These are phyloP conservation scores for Aleiodes alternator DNA, from an alignment of 2,888 invertebrate genomes.

Conservation along the genomic window DNA sequence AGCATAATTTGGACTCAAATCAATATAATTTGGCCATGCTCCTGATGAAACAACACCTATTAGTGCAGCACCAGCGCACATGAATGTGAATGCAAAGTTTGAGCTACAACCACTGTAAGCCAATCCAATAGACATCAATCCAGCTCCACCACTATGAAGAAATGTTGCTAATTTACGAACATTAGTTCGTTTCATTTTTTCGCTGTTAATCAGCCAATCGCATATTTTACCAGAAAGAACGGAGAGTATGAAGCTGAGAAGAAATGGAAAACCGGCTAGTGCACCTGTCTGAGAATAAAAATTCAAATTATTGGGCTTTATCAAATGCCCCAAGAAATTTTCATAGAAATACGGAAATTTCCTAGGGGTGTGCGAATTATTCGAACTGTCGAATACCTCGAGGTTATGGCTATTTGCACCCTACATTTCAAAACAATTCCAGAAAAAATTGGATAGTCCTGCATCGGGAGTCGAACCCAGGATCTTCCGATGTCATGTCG, in stretches of 20 bases:
- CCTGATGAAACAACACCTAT: constrained; percentile 84
- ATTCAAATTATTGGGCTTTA: too few relatives aligned
- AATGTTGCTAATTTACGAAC: constrained; percentile 81
- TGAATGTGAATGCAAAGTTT: constrained; percentile 78
- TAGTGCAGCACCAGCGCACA: constrained; percentile 80
- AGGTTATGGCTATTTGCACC: too few relatives aligned
- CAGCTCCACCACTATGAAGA: constrained; percentile 80
- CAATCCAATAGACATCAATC: constrained; percentile 79
- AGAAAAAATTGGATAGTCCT: too few relatives aligned
- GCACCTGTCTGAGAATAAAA: constrained; percentile 77
- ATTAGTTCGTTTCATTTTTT: constrained; percentile 79
- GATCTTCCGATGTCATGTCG: too few relatives aligned
- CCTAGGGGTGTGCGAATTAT: too few relatives aligned
- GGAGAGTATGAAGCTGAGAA: constrained; percentile 80
- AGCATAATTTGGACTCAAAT: constrained; percentile 81
- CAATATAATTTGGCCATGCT: constrained; percentile 81
- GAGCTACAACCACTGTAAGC: constrained; percentile 81
- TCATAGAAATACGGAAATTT: too few relatives aligned
- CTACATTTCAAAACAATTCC: too few relatives aligned
- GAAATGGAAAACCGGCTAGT: constrained; percentile 81
- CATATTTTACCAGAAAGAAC: constrained; percentile 78
- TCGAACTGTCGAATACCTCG: too few relatives aligned
- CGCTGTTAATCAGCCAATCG: constrained; percentile 79
- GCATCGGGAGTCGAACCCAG: too few relatives aligned
- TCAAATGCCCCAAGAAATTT: too few relatives aligned